A percentile compares a stretch with the other conserved stretches of the same genome.
Conservation (phyloP, 2,888 invertebrate genomes). For the Apocheima hispidaria region DNA sequence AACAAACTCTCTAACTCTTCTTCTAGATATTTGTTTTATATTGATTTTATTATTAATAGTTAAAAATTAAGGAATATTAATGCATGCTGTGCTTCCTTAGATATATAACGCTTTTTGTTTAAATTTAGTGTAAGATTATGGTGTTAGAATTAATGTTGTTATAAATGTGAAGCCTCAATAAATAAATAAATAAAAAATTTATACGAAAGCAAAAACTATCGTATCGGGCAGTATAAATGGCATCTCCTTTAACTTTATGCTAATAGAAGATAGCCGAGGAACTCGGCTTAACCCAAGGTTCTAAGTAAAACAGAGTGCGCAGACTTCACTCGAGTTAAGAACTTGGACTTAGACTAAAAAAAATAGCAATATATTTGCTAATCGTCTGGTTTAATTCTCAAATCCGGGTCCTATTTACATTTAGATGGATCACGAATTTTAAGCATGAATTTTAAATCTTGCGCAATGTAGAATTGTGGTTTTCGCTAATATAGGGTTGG, state of each 20-base stretch:
- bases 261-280: constrained; percentile 74
- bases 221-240: constrained; percentile 15
- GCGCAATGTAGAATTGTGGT: constrained; percentile 16
- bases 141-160: too few species aligned
- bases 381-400: constrained; percentile 48
- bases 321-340: constrained; percentile 57
- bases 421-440: constrained; percentile 31
- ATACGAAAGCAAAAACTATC: background rate
- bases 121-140: too few species aligned
- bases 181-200: too few species aligned
- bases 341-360: constrained; percentile 58
- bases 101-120: too few species aligned
- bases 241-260: constrained; percentile 69
- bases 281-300: constrained; percentile 67
- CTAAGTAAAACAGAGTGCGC: constrained; percentile 80
- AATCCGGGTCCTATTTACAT: constrained; percentile 32
- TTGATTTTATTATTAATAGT: too few species aligned
- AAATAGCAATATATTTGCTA: constrained; percentile 63
- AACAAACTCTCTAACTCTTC: too few species aligned
- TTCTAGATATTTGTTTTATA: too few species aligned
- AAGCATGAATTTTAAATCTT: constrained; percentile 29
- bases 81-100: too few species aligned
- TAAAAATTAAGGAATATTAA: too few species aligned
- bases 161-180: too few species aligned
- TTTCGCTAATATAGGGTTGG: constrained; percentile 2